phyloP scores from a whole-genome alignment of 2,797 vertebrate genomes.

The Lemur catta region DNA sequence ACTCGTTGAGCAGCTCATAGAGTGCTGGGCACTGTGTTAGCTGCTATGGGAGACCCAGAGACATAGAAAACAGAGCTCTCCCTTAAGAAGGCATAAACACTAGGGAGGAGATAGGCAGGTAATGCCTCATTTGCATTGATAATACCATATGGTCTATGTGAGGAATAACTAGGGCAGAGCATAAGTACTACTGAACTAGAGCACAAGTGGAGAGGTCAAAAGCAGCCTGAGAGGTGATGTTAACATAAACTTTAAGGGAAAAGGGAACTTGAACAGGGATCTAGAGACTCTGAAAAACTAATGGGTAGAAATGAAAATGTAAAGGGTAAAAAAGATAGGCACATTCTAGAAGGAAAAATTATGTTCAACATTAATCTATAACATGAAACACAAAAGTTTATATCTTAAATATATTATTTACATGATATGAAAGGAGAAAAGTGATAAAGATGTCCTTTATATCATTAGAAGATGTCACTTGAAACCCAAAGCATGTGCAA shows the following conservation, averaged over 20 bases:
- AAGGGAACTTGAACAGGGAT: not conserved
- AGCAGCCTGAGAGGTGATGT: not conserved
- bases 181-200: not conserved
- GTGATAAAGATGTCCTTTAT: not conserved
- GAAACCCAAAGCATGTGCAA: not conserved
- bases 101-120: not conserved
- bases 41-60: not conserved
- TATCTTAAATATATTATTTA: not conserved
- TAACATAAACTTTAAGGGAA: not conserved
- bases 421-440: not conserved
- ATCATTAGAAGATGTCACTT: not conserved
- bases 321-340: not conserved
- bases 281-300: not conserved
- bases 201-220: not conserved
- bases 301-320: constrained; percentile 8
- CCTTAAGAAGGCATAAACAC: not conserved
- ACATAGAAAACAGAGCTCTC: not conserved
- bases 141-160: not conserved
- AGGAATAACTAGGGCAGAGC: not conserved
- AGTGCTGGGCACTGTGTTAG: not conserved
- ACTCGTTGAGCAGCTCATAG: not conserved
- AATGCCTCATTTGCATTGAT: not conserved
- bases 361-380: not conserved
- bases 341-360: not conserved
- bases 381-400: not conserved